Conservation (phyloP, 2,888 invertebrate genomes). For the Caenorhabditis sp. region DNA sequence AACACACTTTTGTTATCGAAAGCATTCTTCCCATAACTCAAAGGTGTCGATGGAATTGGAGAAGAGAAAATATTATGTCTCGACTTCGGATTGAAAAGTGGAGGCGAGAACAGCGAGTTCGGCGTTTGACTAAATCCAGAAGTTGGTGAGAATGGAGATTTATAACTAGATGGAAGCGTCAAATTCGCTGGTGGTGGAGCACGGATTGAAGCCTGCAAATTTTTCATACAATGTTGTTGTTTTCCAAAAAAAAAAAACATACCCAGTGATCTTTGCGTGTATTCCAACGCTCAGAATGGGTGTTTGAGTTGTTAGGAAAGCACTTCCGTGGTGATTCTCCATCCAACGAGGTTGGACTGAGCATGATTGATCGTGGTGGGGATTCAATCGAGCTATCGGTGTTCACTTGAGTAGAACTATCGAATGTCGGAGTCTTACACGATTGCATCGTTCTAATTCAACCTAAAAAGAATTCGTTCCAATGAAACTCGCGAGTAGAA, state of each 20-base stretch:
- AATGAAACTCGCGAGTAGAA: not conserved
- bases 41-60: conserved; percentile 26
- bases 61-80: conserved; percentile 32
- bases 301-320: conserved; percentile 1
- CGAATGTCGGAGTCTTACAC: conserved; percentile 32
- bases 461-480: not conserved
- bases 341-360: conserved; percentile 23
- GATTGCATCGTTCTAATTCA: conserved; percentile 20
- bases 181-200: conserved; percentile 38
- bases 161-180: conserved; percentile 13
- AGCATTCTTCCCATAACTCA: conserved; percentile 30
- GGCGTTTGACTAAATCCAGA: conserved; percentile 32
- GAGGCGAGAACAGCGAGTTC: conserved; percentile 25
- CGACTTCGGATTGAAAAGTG: conserved; percentile 13
- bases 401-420: conserved; percentile 5
- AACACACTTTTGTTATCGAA: conserved; percentile 12
- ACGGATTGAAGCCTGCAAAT: conserved; percentile 20
- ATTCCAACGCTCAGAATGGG: conserved; percentile 11
- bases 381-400: not conserved
- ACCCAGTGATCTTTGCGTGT: conserved; percentile 21
- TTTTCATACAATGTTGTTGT: not conserved
- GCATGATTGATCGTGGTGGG: conserved; percentile 14
- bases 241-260: not conserved
- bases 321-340: conserved; percentile 20
- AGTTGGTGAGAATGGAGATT: conserved; percentile 24